Evolutionary conservation across 2,888 invertebrate species (phyloP), one percentile per base, ranked within the genome.

Genomic region (Idaea aversata): DNA sequence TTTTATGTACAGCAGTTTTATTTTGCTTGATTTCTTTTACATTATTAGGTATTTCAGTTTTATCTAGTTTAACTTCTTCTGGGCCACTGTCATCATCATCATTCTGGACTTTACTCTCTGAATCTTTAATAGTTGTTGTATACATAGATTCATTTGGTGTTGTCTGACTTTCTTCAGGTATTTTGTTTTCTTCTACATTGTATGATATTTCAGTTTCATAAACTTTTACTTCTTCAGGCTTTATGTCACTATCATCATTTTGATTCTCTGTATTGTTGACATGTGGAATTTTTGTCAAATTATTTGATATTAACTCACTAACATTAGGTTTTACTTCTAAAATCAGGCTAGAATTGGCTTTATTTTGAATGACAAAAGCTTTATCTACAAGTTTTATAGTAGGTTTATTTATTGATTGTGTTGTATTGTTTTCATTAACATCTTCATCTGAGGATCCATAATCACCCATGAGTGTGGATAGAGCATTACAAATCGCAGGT

Each of bases 401-500:
- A 25, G 34, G 16, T n/a, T 58, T 25, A 4, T 57, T 64, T 34
- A 61, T 59, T 59, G 34, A 58, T 63, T 60, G 34, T 34, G 34
- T 70, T 66, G 61, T 15, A 34, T 5, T 15, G 5, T 64, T 38
- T 59, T 63, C 58, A 35, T 74, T 67, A 66, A 66, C 61, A 68
- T 93, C 87, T 64, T 94, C 93, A 79, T 93, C 94, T 67, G 94
- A 93, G 66, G 93, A 91, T 61, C 85, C 91, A 87, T 95, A 95
- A 65, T 94, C 92, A 75, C 91, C 91, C 76, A 95, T 94, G 34
- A 95, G 84, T 65, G 91, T 90, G 61, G 93, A 92, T 69, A 95
- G 81, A 15, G 94, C 94, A 73, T 91, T 93, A 81, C 94, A 94
- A 7, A 94, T 79, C 36, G 74, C 68, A 67, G 85, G 83, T 68